These are phyloP conservation scores for Cepaea nemoralis DNA, from an alignment of 1,140 invertebrate species.

Conservation along the genomic window DNA sequence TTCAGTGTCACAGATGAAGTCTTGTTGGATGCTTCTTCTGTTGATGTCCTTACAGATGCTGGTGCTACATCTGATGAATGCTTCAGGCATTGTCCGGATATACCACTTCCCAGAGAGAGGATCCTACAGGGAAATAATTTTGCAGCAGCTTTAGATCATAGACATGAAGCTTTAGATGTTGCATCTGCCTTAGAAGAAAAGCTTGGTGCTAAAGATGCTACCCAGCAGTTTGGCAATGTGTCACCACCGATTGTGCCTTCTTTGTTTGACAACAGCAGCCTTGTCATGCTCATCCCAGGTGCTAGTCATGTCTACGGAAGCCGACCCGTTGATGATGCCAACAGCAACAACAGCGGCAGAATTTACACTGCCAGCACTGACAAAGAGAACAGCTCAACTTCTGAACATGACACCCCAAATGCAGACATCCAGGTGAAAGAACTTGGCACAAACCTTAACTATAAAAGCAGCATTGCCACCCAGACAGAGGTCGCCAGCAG, in stretches of 20 bases:
- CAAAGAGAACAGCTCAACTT: neutral
- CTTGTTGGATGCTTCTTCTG: neutral
- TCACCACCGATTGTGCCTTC: neutral
- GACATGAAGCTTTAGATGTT: neutral
- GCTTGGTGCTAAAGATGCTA: neutral
- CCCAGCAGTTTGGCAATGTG: neutral
- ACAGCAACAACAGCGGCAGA: neutral
- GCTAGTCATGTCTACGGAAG: neutral
- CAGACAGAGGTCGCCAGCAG: conserved; percentile 16
- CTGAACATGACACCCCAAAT: neutral
- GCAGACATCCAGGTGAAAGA: neutral
- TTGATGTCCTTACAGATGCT: neutral
- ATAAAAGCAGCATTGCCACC: conserved; percentile 22
- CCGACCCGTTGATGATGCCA: neutral
- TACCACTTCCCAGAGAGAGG: neutral
- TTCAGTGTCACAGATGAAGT: neutral
- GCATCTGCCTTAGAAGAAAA: neutral
- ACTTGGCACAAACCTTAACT: neutral
- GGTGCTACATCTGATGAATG: neutral
- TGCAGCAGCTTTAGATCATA: neutral
- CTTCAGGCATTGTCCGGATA: neutral
- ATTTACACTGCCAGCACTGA: neutral
- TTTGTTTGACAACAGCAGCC: neutral
- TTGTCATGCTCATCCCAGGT: neutral
- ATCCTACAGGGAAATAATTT: neutral